Evolutionary conservation across 1,140 invertebrate genomes (phyloP).

Genomic region (Calephelis virginiensis): DNA sequence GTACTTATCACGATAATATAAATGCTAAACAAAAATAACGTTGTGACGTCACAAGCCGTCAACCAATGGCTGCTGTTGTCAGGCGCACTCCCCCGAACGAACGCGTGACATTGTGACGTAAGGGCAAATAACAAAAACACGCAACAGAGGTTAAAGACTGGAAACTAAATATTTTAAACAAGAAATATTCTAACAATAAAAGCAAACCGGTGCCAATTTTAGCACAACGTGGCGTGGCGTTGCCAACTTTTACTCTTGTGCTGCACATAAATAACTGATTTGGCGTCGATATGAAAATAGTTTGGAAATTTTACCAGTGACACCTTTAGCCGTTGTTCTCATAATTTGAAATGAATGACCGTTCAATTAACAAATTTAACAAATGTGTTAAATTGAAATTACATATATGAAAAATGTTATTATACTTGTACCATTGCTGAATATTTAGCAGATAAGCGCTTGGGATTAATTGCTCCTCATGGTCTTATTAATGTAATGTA

Average conservation of each 20-base stretch:
- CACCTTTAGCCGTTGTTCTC: neutral
- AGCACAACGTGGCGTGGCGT: neutral
- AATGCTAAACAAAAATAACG: constrained; percentile 55
- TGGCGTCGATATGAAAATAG: constrained; percentile 26
- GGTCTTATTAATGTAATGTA: too few relatives aligned
- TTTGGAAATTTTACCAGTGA: constrained; percentile 20
- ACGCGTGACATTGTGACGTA: constrained; percentile 43
- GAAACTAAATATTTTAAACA: constrained; percentile 6
- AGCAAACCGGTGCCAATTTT: constrained; percentile 23
- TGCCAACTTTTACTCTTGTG: constrained; percentile 10
- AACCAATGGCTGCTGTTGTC: constrained; percentile 45
- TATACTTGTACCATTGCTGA: too few relatives aligned
- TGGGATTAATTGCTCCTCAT: too few relatives aligned
- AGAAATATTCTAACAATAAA: constrained; percentile 10
- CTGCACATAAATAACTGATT: constrained; percentile 22
- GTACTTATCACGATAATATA: constrained; percentile 52
- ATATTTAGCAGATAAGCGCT: too few relatives aligned
- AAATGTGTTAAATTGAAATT: too few relatives aligned
- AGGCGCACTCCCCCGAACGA: constrained; percentile 55
- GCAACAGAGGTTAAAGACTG: constrained; percentile 47
- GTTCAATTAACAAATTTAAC: too few relatives aligned
- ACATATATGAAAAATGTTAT: too few relatives aligned
- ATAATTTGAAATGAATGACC: too few relatives aligned
- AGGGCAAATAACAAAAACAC: constrained; percentile 1
- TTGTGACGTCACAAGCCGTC: constrained; percentile 46